Conservation (phyloP, 2,113 vertebrate species). For the Vidua macroura region DNA sequence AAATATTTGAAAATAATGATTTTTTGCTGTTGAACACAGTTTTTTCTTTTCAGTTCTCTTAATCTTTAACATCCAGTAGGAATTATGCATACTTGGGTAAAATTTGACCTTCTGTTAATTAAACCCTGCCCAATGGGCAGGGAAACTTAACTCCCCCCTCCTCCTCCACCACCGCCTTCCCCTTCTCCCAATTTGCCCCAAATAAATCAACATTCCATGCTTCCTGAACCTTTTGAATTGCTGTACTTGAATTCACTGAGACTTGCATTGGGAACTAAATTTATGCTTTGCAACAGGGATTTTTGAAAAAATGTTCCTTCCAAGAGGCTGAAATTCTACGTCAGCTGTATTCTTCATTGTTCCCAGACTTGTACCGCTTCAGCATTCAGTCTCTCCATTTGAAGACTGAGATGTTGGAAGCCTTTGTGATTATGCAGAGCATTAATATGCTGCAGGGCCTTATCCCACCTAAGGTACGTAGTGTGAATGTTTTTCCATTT, state of each 20-base stretch:
- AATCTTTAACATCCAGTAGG: background rate
- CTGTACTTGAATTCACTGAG: background rate
- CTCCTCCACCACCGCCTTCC: rapidly evolving
- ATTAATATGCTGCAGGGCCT: conserved; percentile 92
- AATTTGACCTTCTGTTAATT: background rate
- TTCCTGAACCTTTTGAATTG: background rate
- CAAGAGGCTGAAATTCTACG: conserved; percentile 83
- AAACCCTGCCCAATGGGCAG: background rate
- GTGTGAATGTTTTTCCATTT: background rate
- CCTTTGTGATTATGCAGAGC: conserved; percentile 90
- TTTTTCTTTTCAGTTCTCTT: background rate
- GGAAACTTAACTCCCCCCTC: background rate
- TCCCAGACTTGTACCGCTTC: conserved; percentile 83
- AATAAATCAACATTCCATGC: background rate
- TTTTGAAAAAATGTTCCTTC: conserved; percentile 81
- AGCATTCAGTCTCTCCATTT: conserved; percentile 83
- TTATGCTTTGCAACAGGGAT: conserved; percentile 74
- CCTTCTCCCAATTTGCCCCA: background rate
- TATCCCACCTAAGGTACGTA: conserved; percentile 83
- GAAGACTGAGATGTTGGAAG: conserved; percentile 90
- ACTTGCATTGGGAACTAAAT: background rate
- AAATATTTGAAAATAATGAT: background rate
- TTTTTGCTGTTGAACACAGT: background rate
- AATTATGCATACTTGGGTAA: background rate
- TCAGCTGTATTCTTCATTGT: conserved; percentile 82